Evolutionary conservation across 2,888 invertebrate genomes (phyloP).

Genomic region (Petrophora chlorosata): DNA sequence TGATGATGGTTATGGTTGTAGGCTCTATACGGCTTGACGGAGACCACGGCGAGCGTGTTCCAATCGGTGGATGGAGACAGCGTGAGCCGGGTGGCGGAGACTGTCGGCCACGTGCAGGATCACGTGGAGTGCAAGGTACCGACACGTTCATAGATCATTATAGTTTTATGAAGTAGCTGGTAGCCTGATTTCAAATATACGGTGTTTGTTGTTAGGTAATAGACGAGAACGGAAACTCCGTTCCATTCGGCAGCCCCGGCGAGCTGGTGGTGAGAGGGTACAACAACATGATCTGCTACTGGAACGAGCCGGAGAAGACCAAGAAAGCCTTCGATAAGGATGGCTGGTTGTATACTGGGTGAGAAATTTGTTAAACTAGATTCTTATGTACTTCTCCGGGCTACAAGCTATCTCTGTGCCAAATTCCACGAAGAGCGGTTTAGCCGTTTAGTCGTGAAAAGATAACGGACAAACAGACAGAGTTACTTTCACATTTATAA

Average conservation of each 20-base stretch:
- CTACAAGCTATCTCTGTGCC: too few species aligned
- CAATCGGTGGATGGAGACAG: constrained; percentile 81
- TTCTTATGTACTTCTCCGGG: too few species aligned
- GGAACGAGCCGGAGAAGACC: constrained; percentile 90
- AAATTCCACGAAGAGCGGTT: too few species aligned
- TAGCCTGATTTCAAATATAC: too few species aligned
- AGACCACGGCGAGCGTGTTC: constrained; percentile 83
- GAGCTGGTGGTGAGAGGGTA: constrained; percentile 91
- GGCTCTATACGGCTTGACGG: constrained; percentile 86
- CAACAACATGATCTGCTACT: constrained; percentile 91
- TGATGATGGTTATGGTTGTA: too few species aligned
- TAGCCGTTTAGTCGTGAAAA: too few species aligned
- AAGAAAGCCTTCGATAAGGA: constrained; percentile 85
- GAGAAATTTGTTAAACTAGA: too few species aligned
- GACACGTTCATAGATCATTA: too few species aligned
- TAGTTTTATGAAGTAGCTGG: too few species aligned
- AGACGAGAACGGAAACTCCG: constrained; percentile 84
- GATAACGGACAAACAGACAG: too few species aligned
- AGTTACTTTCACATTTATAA: too few species aligned
- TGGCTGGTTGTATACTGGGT: constrained; percentile 93
- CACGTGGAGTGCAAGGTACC: constrained; percentile 85
- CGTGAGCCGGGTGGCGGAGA: constrained; percentile 76
- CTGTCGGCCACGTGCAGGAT: constrained; percentile 85
- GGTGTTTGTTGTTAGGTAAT: constrained; percentile 84
- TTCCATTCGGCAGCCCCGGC: constrained; percentile 88